A percentile compares a stretch with the other conserved stretches of the same genome.
Conservation (phyloP, 2,113 vertebrate species). For the Phylloscopus whistleri region DNA sequence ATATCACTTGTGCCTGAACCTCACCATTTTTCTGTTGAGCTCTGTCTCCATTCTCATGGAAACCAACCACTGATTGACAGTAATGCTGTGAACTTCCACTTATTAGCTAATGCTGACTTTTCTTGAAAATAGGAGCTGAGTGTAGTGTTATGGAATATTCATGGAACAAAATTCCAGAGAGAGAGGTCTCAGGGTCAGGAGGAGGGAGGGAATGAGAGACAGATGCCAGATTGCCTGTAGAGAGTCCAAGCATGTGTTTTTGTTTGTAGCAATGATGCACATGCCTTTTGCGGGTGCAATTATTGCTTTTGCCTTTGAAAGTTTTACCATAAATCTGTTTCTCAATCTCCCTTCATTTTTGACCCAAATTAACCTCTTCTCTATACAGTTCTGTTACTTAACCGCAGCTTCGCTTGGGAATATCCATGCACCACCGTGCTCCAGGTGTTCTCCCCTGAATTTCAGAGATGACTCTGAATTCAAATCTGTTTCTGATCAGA, state of each 20-base stretch:
- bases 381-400: background rate
- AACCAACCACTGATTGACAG: slow-evolving; percentile 58
- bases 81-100: slow-evolving; percentile 57
- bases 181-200: slow-evolving; percentile 59
- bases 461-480: background rate
- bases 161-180: slow-evolving; percentile 60
- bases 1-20: slow-evolving; percentile 18
- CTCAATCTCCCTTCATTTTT: slow-evolving; percentile 57
- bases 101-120: slow-evolving; percentile 51
- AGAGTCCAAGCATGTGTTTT: slow-evolving; percentile 67
- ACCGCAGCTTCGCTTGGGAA: background rate
- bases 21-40: slow-evolving; percentile 39
- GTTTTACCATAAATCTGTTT: slow-evolving; percentile 62
- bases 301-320: slow-evolving; percentile 63
- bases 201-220: slow-evolving; percentile 56
- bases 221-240: slow-evolving; percentile 65
- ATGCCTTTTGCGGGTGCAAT: slow-evolving; percentile 63
- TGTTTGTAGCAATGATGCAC: slow-evolving; percentile 62
- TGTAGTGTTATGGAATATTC: slow-evolving; percentile 49
- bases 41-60: slow-evolving; percentile 55
- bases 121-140: slow-evolving; percentile 46
- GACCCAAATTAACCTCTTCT: slow-evolving; percentile 61
- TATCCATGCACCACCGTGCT: background rate
- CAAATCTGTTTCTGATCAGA: slow-evolving; percentile 16
- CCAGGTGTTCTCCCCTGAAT: background rate